Percentiles rank a stretch among this genome's conserved stretches.
phyloP scores from a whole-genome alignment of 2,888 invertebrate species.

The Glyphotaelius pellucidus region DNA sequence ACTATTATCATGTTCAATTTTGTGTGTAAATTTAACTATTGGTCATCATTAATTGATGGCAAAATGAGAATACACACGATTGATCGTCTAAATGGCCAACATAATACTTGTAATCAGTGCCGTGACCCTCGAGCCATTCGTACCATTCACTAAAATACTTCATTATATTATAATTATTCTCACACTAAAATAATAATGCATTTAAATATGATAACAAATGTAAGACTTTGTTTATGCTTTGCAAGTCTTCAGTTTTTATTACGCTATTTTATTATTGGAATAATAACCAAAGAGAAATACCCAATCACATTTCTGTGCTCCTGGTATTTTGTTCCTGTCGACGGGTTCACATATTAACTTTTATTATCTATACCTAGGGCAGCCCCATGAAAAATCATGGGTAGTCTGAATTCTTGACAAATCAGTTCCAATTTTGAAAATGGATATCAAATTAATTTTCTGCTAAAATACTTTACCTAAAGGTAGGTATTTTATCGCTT shows the following conservation, averaged over 20 bases:
- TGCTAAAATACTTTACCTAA: no score
- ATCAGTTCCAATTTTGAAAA: no score
- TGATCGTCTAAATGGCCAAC: neutral
- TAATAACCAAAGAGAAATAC: no score
- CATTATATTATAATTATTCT: neutral
- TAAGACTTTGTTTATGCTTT: neutral
- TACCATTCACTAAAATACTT: neutral
- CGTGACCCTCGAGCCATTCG: neutral
- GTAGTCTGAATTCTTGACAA: no score
- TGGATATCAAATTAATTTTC: no score
- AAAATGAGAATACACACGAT: neutral
- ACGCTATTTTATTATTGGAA: neutral
- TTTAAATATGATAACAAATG: neutral
- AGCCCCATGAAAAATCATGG: no score
- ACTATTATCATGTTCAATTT: no score
- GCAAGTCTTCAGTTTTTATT: neutral
- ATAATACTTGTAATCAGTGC: neutral
- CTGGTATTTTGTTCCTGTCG: no score
- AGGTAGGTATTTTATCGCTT: no score
- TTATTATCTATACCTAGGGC: no score
- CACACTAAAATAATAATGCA: neutral
- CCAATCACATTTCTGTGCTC: no score
- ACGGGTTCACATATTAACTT: no score
- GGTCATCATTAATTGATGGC: neutral
- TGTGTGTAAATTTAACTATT: neutral